These are phyloP conservation scores for Lacanobia oleracea DNA, from an alignment of 2,888 invertebrate species.

Conservation along the genomic window DNA sequence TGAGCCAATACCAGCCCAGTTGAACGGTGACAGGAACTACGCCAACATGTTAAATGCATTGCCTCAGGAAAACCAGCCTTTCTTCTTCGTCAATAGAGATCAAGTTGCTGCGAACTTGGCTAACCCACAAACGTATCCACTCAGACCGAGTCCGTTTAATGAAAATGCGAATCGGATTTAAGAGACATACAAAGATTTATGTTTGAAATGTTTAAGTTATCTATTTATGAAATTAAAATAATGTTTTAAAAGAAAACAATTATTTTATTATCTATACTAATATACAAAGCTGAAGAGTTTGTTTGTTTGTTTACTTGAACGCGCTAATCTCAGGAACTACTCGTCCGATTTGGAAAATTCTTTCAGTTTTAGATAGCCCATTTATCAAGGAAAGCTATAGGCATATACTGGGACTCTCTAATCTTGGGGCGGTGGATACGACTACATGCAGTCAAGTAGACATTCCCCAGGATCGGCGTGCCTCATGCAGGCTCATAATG, in stretches of 20 bases:
- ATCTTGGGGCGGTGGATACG: too few species aligned
- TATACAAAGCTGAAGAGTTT: too few species aligned
- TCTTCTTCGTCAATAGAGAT: conserved; percentile 66
- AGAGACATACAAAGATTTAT: background rate
- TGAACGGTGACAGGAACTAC: conserved; percentile 71
- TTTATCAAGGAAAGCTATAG: too few species aligned
- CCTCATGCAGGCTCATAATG: too few species aligned
- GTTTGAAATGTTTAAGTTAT: background rate
- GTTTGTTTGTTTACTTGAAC: too few species aligned
- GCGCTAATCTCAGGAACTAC: too few species aligned
- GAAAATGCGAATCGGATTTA: conserved; percentile 43
- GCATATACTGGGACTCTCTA: too few species aligned
- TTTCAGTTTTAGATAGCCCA: too few species aligned
- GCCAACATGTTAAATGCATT: conserved; percentile 48
- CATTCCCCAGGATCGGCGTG: too few species aligned
- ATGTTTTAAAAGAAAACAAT: background rate
- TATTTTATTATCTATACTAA: too few species aligned
- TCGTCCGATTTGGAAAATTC: too few species aligned
- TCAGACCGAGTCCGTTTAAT: conserved; percentile 58
- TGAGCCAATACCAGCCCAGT: conserved; percentile 53
- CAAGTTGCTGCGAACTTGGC: conserved; percentile 65
- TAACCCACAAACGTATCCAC: conserved; percentile 57
- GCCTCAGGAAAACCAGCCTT: conserved; percentile 66
- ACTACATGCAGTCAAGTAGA: too few species aligned
- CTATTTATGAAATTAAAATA: conserved; percentile 27